These are phyloP conservation scores for Hiodon tergisus DNA, from an alignment of 2,113 vertebrate species.

Conservation along the genomic window DNA sequence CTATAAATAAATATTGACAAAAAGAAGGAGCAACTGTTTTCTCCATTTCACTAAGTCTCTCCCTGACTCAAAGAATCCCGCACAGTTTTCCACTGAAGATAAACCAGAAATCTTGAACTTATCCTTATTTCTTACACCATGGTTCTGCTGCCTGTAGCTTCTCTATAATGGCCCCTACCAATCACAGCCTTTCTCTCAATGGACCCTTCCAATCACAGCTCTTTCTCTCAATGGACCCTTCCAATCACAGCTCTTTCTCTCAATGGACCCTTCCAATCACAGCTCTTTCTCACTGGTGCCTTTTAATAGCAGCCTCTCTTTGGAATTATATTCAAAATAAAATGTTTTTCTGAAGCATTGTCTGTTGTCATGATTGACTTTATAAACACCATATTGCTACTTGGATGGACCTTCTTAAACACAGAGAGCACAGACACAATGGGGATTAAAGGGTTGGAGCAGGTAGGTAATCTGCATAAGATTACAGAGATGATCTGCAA, in stretches of 20 bases:
- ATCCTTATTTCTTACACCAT: too few species aligned
- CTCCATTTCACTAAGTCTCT: too few species aligned
- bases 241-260: neutral
- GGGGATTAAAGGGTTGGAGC: neutral
- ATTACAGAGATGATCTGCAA: neutral
- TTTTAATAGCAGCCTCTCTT: neutral
- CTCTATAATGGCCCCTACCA: neutral
- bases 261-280: neutral
- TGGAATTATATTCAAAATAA: slow-evolving; percentile 19
- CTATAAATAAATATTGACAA: too few species aligned
- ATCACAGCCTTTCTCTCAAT: neutral
- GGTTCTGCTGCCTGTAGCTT: too few species aligned
- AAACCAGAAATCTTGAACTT: too few species aligned
- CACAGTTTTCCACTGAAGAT: too few species aligned
- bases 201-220: neutral
- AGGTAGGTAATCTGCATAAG: neutral
- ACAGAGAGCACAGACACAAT: too few species aligned
- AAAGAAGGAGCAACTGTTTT: too few species aligned
- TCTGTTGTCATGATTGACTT: neutral
- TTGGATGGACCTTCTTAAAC: too few species aligned
- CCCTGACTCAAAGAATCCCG: too few species aligned
- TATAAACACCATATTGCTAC: neutral
- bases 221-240: neutral
- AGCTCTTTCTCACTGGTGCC: neutral
- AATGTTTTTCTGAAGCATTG: slow-evolving; percentile 22